phyloP scores from a whole-genome alignment of 1,140 invertebrate genomes.

The Eurytemora carolleeae region DNA sequence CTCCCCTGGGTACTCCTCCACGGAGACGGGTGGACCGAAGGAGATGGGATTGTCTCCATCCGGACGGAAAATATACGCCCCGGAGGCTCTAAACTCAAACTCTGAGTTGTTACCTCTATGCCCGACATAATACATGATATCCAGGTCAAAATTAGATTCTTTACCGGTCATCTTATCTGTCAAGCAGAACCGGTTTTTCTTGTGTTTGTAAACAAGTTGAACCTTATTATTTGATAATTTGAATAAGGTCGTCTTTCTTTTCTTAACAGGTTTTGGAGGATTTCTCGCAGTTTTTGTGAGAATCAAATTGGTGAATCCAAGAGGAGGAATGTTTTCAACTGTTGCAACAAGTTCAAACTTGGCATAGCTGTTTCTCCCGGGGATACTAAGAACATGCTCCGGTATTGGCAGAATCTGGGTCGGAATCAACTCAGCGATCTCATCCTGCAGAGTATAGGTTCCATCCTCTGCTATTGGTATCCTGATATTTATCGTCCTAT shows the following conservation, averaged over 20 bases:
- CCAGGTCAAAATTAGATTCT: not conserved
- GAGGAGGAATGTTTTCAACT: conserved; percentile 29
- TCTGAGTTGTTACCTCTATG: conserved; percentile 2
- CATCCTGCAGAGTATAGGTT: too few species aligned
- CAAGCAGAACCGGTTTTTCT: too few species aligned
- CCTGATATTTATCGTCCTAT: too few species aligned
- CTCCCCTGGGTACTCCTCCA: conserved; percentile 30
- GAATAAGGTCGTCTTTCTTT: too few species aligned
- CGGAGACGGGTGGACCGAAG: not conserved
- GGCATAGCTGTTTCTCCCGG: conserved; percentile 36
- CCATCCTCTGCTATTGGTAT: too few species aligned
- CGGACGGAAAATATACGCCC: conserved; percentile 71
- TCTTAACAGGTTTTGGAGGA: too few species aligned
- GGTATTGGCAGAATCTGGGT: conserved; percentile 42
- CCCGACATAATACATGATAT: not conserved
- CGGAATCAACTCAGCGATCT: conserved; percentile 31
- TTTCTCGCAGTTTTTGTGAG: too few species aligned
- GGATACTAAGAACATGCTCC: conserved; percentile 34
- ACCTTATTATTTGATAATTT: too few species aligned
- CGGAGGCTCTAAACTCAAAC: conserved; percentile 36
- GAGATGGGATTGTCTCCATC: conserved; percentile 18
- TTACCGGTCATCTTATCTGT: too few species aligned
- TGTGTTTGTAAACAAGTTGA: too few species aligned
- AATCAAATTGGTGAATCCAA: too few species aligned
- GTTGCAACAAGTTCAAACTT: conserved; percentile 42